Percentiles rank a stretch among this genome's conserved stretches.
phyloP scores from a whole-genome alignment of 2,113 vertebrate genomes.

The Poecile atricapillus region DNA sequence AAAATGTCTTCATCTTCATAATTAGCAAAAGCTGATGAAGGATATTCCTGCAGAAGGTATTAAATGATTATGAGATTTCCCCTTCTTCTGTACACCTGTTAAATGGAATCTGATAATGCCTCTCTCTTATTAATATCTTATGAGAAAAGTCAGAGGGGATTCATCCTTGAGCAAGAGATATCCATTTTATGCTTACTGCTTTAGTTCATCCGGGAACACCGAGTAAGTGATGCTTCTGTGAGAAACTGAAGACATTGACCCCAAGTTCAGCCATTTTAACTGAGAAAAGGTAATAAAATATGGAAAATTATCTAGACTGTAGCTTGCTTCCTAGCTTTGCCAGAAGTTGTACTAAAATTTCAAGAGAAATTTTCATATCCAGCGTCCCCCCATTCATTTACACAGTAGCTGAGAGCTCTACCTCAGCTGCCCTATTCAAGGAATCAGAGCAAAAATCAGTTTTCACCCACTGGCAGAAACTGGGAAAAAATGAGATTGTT shows the following conservation, averaged over 20 bases:
- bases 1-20: not conserved
- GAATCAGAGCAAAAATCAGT: not conserved
- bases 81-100: slow-evolving; percentile 22
- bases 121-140: slow-evolving; percentile 18
- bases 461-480: not conserved
- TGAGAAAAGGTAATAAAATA: not conserved
- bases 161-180: not conserved
- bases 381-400: not conserved
- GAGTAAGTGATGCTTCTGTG: not conserved
- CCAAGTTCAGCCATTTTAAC: not conserved
- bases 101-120: slow-evolving; percentile 25
- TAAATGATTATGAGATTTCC: slow-evolving; percentile 12
- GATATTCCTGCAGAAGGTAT: not conserved
- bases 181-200: not conserved
- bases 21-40: not conserved
- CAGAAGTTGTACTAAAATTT: not conserved
- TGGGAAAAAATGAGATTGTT: not conserved
- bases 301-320: not conserved
- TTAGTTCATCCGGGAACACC: not conserved
- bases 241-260: not conserved
- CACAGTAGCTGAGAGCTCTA: not conserved
- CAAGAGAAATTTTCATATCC: not conserved
- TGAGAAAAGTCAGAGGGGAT: not conserved
- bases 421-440: not conserved
- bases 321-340: not conserved